Base-by-base conservation (phyloP, 2,113 vertebrate species). In the Calonectris borealis region DNA sequence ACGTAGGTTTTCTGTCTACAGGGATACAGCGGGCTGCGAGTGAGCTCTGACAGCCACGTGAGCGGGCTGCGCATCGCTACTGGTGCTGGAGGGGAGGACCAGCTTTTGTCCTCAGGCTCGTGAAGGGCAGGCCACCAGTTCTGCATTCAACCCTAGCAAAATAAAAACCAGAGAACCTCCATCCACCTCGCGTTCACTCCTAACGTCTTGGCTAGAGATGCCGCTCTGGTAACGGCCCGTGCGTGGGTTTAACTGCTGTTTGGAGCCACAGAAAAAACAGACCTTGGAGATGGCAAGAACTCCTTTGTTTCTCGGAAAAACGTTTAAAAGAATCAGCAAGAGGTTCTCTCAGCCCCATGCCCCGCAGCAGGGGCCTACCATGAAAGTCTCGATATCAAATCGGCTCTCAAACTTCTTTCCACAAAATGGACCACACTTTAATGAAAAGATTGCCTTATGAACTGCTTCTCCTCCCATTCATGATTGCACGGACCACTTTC, bases 381-480 rank as follows among this genome's bases (percentile, higher is more conserved):
- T 5, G 9, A 49, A 62, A 85, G 36, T 9, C 66, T 62, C 2
- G 0, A 32, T 65, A 90, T n/a, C 54, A 62, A 46, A 36, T 7
- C 8, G 4, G 34, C 90, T 78, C 79, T 80, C 90, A 80, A 66
- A 25, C 9, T 1, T 44, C 60, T 54, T 62, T n/a, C 71, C 91
- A 57, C 69, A 75, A 40, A 75, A 61, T 0, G 38, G 78, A 44
- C 88, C 92, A 38, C 51, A 18, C 75, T 88, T 86, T 60, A 95
- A 95, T 78, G 80, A 93, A 60, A 81, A 94, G 87, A 88, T 44
- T 72, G 78, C 60, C 82, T 57, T 11, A 58, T 6, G 75, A 86
- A 55, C 81, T 48, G 57, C 87, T 76, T 72, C 84, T 94, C 79
- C 87, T 94, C 93, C 93, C 88, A 32, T 49, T 79, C 75, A n/a